Conservation (phyloP, 2,888 invertebrate species). For the Piscicola geometra region DNA sequence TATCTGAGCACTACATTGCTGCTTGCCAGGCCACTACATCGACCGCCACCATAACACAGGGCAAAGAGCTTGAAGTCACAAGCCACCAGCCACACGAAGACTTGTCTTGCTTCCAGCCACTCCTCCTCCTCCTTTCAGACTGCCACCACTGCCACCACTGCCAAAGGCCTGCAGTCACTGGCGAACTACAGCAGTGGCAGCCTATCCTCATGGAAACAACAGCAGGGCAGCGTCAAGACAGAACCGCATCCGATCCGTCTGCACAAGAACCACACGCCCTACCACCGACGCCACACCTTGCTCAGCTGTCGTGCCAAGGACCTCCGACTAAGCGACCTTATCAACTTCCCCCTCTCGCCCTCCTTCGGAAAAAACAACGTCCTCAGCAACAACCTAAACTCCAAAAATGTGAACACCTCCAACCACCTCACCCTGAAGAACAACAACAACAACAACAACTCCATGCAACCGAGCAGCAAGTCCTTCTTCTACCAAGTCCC, state of each 20-base stretch:
- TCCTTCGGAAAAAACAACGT: conserved; percentile 1
- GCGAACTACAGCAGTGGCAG: background rate
- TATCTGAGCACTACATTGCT: no score
- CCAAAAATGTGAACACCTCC: background rate
- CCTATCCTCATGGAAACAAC: conserved; percentile 28
- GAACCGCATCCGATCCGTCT: conserved; percentile 51
- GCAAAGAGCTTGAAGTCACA: background rate
- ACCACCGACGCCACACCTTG: conserved; percentile 53
- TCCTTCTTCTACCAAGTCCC: conserved; percentile 28
- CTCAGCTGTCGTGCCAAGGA: conserved; percentile 41
- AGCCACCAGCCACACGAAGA: background rate
- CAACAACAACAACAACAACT: background rate
- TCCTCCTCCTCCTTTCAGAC: background rate
- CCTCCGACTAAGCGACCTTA: background rate
- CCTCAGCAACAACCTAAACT: background rate
- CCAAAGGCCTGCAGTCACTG: conserved; percentile 21
- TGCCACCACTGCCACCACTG: background rate
- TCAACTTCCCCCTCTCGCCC: conserved; percentile 13
- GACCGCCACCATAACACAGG: no score
- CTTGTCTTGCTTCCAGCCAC: background rate
- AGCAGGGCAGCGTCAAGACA: conserved; percentile 41
- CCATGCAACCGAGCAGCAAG: background rate
- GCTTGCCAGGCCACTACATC: no score
- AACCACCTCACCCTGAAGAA: background rate
- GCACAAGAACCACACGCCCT: conserved; percentile 50